Base-by-base conservation (phyloP, 2,888 invertebrate genomes). In the Aphelenchoides bicaudatus region DNA sequence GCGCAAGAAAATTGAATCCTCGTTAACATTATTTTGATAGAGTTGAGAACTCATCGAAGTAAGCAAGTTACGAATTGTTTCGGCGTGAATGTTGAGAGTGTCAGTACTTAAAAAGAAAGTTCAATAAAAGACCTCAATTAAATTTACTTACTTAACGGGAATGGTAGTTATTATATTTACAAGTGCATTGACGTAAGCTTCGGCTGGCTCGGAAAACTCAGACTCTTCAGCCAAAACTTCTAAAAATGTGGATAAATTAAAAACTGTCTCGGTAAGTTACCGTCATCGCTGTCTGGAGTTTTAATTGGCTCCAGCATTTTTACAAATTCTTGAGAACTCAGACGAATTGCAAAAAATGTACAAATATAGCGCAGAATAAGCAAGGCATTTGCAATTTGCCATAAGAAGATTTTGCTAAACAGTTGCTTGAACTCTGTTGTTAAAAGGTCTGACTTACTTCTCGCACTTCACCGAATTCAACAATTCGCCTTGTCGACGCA, bases 301-400 rank as follows among this genome's bases (percentile, higher is more conserved):
- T 21, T 39, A n/a, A 3, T 6, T n/a, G 29, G 19, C 59, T 5
- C 37, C 19, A 61, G 13, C 28, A n/a, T 51, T 48, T 58, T 30
- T 53, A 90, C 84, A 66, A 94, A 83, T 67, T 90, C 88, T 66
- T 88, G 88, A 80, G 94, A 93, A 0, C 88, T 88, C 13, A 91
- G 86, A 71, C 88, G 88, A 80, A 94, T 91, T 13, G 91, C 88
- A 38, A 94, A 84, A 79, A 90, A 93, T 80, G 93, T 93, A 59
- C 86, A 66, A 85, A 88, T 73, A 69, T 81, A 82, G 10, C 93
- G 85, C 59, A 93, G 86, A 27, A 92, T 88, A 76, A 92, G 91
- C 48, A 98, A 81, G 0, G 90, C 88, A 82, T 96, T 96, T 81
- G 88, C 90, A 0, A 90, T 88, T 81, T 94, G 93, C 91, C 92